Percentiles rank a stretch among this genome's conserved stretches.
phyloP scores from a whole-genome alignment of 2,113 vertebrate genomes.

The Euleptes europaea region DNA sequence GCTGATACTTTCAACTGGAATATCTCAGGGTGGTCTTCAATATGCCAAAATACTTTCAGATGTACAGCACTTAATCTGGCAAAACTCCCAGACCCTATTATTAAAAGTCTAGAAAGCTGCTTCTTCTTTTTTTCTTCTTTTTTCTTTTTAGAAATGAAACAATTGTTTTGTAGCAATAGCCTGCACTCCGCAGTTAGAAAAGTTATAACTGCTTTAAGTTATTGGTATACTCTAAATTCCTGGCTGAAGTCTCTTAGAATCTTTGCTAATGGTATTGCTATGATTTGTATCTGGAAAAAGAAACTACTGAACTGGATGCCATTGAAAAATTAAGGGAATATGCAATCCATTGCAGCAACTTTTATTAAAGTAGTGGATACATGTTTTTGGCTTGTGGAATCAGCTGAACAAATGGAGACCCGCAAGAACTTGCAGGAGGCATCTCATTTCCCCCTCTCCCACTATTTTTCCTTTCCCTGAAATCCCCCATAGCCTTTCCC shows the following conservation, averaged over 20 bases:
- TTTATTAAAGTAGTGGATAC: not conserved
- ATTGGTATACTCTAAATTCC: not conserved
- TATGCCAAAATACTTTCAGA: not conserved
- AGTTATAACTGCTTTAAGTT: not conserved
- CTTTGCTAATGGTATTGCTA: too few relatives aligned
- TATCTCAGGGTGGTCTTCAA: not conserved
- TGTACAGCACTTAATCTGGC: not conserved
- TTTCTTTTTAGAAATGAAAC: too few relatives aligned
- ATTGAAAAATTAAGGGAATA: not conserved
- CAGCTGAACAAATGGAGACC: too few relatives aligned
- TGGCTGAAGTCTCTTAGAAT: not conserved
- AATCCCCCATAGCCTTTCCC: too few relatives aligned
- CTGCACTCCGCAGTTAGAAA: not conserved
- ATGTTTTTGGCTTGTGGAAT: not conserved
- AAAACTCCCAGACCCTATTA: not conserved
- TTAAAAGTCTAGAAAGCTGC: not conserved
- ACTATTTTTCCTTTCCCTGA: too few relatives aligned
- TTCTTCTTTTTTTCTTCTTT: not conserved
- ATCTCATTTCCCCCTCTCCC: too few relatives aligned
- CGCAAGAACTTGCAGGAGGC: too few relatives aligned
- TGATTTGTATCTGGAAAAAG: too few relatives aligned
- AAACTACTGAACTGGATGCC: not conserved
- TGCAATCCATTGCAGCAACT: not conserved
- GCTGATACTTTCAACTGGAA: not conserved
- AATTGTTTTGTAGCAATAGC: too few relatives aligned